Evolutionary conservation across 2,797 vertebrate genomes (phyloP).

Genomic region (Rhabdomys pumilio): DNA sequence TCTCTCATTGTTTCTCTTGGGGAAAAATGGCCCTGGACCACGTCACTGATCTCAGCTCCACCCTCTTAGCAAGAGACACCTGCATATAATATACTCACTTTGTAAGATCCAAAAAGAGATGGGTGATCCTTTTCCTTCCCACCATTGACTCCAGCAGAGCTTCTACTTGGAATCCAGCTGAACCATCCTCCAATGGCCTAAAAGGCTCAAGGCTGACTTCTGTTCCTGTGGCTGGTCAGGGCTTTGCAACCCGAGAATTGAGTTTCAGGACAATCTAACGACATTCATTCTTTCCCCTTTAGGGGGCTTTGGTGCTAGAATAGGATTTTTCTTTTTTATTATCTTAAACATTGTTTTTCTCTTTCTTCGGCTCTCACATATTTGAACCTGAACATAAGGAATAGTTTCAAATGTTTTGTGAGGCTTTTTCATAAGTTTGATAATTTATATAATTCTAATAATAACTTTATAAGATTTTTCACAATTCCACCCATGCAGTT

Average conservation of each 20-base stretch:
- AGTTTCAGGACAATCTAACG: neutral
- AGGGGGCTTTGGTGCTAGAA: neutral
- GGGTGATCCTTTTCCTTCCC: neutral
- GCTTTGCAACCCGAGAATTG: neutral
- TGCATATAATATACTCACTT: neutral
- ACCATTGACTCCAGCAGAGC: neutral
- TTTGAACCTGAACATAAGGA: neutral
- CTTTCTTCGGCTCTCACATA: slow-evolving; percentile 2
- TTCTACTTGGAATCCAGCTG: neutral
- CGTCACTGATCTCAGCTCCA: neutral
- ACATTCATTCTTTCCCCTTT: neutral
- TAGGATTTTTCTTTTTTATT: neutral
- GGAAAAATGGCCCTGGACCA: neutral
- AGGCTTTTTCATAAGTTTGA: neutral
- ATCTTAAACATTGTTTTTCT: neutral
- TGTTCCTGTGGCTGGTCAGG: neutral
- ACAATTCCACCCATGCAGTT: neutral
- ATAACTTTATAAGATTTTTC: neutral
- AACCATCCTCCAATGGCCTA: neutral
- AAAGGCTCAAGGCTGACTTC: neutral
- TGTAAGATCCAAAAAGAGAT: neutral
- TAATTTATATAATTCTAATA: neutral
- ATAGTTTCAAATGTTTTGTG: neutral
- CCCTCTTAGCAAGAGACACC: neutral
- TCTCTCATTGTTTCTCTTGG: neutral